Percentiles rank a stretch among this genome's conserved stretches.
Evolutionary conservation across 2,797 vertebrate species (phyloP).

Genomic region (Distichodus sexfasciatus): DNA sequence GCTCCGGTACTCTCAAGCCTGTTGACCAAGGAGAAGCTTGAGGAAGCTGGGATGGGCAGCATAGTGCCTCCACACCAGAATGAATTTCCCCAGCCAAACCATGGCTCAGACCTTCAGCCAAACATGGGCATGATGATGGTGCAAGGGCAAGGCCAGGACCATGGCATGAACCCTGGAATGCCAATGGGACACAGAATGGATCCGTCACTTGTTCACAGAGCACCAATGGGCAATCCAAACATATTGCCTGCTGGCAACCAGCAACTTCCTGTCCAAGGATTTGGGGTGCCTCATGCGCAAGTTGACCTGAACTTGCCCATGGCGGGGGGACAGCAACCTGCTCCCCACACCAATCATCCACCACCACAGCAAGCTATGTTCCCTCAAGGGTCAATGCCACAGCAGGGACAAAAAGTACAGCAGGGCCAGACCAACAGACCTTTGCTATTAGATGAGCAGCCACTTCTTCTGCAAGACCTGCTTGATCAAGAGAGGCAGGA

Average conservation of each 20-base stretch:
- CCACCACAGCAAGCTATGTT: conserved; percentile 74
- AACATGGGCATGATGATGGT: conserved; percentile 60
- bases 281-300: conserved; percentile 62
- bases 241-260: conserved; percentile 67
- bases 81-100: conserved; percentile 60
- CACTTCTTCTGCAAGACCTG: conserved; percentile 93
- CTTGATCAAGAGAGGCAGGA: conserved; percentile 96
- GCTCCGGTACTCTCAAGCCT: conserved; percentile 76
- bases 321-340: conserved; percentile 33
- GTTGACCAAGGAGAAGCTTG: conserved; percentile 75
- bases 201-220: conserved; percentile 65
- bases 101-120: conserved; percentile 61
- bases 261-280: conserved; percentile 67
- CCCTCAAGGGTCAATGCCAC: conserved; percentile 46
- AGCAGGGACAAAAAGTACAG: conserved; percentile 33
- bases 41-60: conserved; percentile 61
- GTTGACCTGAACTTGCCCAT: conserved; percentile 58
- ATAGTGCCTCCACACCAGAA: conserved; percentile 64
- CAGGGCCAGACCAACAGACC: conserved; percentile 74
- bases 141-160: conserved; percentile 71
- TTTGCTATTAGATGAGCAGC: conserved; percentile 92
- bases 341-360: conserved; percentile 55
- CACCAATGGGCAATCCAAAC: conserved; percentile 63
- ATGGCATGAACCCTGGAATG: conserved; percentile 65
- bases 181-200: conserved; percentile 67